A percentile compares a stretch with the other conserved stretches of the same genome.
These are phyloP conservation scores for Drosophila micromelanica DNA, from an alignment of 1,140 invertebrate genomes.

Conservation along the genomic window DNA sequence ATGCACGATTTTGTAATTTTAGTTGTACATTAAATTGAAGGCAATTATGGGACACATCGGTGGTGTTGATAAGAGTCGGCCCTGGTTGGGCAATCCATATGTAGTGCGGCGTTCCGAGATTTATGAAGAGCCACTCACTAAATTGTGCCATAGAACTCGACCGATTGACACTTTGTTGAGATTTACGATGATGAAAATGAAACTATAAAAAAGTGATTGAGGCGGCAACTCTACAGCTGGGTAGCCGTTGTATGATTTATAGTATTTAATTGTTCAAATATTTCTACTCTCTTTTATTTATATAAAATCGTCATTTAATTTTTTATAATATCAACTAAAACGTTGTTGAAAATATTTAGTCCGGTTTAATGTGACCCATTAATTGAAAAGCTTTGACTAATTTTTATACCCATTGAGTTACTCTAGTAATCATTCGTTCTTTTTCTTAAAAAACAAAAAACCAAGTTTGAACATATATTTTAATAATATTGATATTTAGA, in stretches of 20 bases:
- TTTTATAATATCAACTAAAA: too few species aligned
- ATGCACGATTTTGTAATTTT: constrained; percentile 75
- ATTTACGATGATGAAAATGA: constrained; percentile 62
- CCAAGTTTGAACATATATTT: too few species aligned
- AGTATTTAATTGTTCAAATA: too few species aligned
- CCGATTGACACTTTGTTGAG: constrained; percentile 71
- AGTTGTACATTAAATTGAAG: constrained; percentile 73
- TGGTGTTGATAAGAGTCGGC: constrained; percentile 28
- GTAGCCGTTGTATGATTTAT: background rate
- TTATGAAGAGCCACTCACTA: constrained; percentile 74
- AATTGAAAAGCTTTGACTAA: too few species aligned
- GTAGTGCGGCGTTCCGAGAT: constrained; percentile 46
- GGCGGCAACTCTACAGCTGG: background rate
- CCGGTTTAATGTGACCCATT: too few species aligned
- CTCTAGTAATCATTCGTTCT: too few species aligned
- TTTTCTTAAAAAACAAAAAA: too few species aligned
- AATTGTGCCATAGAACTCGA: constrained; percentile 75
- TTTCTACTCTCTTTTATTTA: too few species aligned
- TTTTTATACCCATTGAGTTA: too few species aligned
- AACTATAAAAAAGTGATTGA: background rate
- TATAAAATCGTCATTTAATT: too few species aligned
- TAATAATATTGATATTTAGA: background rate
- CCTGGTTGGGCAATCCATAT: constrained; percentile 30
- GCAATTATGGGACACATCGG: constrained; percentile 53
- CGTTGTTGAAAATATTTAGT: too few species aligned